Percentiles rank a stretch among this genome's conserved stretches.
Evolutionary conservation across 1,140 invertebrate genomes (phyloP).

Genomic region (Drosophila pandora): DNA sequence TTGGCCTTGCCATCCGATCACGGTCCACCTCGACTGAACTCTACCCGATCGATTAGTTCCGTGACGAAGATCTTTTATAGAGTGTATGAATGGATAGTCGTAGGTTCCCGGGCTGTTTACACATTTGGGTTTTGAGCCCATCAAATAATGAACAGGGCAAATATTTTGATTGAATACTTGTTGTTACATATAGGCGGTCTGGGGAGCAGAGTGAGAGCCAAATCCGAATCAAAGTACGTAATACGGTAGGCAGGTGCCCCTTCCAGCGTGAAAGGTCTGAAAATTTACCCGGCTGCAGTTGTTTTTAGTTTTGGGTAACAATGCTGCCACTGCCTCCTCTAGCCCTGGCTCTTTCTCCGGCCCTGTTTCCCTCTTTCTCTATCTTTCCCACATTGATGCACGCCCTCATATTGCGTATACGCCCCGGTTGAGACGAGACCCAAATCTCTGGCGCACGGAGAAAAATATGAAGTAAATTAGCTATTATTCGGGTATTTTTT

Average conservation of each 20-base stretch:
- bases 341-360: not conserved
- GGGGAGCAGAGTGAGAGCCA: conserved; percentile 7
- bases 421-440: conserved; percentile 18
- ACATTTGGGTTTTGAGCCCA: conserved; percentile 30
- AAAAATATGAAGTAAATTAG: conserved; percentile 27
- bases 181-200: conserved; percentile 23
- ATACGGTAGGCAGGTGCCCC: conserved; percentile 26
- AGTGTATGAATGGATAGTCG: conserved; percentile 6
- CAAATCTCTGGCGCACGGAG: conserved; percentile 14
- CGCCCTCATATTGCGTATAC: conserved; percentile 50
- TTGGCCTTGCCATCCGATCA: conserved; percentile 46
- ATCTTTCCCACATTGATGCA: conserved; percentile 47
- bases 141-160: conserved; percentile 34
- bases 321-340: conserved; percentile 11
- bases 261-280: conserved; percentile 31
- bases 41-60: conserved; percentile 46
- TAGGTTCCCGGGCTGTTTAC: conserved; percentile 32
- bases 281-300: conserved; percentile 29
- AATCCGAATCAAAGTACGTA: conserved; percentile 46
- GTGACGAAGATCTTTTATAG: conserved; percentile 52
- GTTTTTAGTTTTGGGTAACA: conserved; percentile 25
- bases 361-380: conserved; percentile 7
- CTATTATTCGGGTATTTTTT: not conserved
- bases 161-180: conserved; percentile 50
- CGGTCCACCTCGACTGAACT: conserved; percentile 16